Conservation (phyloP, 1,140 invertebrate genomes). For the Limonius californicus region DNA sequence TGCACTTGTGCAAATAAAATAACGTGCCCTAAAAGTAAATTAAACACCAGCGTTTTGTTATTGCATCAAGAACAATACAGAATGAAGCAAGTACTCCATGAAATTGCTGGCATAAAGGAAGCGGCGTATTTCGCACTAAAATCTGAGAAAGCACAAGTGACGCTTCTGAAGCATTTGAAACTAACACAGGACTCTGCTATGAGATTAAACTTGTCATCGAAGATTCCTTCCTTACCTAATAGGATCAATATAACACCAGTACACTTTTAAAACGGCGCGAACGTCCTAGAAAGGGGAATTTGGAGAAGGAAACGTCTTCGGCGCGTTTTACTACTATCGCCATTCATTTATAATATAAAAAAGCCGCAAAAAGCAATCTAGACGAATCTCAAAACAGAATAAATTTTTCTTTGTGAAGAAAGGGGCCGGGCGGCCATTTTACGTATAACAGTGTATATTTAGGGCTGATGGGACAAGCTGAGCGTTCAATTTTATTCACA, state of each 20-base stretch:
- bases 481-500: conserved; percentile 41
- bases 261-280: conserved; percentile 6
- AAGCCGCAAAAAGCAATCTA: not conserved
- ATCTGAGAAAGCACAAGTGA: conserved; percentile 1
- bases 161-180: conserved; percentile 1
- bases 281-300: too few relatives aligned
- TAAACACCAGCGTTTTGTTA: not conserved
- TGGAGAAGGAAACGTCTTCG: too few relatives aligned
- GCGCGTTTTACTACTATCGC: too few relatives aligned
- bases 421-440: not conserved
- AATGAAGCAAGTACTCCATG: not conserved
- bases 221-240: conserved; percentile 3
- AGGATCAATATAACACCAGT: not conserved
- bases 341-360: too few relatives aligned
- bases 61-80: not conserved
- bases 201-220: conserved; percentile 10
- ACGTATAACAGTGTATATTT: conserved; percentile 26
- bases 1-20: too few relatives aligned
- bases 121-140: not conserved
- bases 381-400: not conserved
- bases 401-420: not conserved
- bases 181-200: not conserved
- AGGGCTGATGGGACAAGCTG: conserved; percentile 34
- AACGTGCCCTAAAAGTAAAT: too few relatives aligned
- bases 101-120: not conserved